Base-by-base conservation (phyloP, 2,888 invertebrate species). In the Amphipyra tragopoginis region DNA sequence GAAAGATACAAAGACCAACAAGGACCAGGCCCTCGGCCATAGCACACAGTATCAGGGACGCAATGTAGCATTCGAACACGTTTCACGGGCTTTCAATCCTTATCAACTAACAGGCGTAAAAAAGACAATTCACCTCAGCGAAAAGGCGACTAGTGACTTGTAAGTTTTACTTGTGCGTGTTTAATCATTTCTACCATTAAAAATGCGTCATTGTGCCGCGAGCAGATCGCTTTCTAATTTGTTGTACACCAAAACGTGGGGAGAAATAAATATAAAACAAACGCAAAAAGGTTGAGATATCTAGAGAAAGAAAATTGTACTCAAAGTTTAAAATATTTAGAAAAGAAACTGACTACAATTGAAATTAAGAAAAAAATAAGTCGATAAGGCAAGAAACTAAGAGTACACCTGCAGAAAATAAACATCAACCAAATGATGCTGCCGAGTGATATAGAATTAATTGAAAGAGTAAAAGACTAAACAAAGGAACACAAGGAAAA, bases 151-250 rank as follows among this genome's bases (percentile, higher is more conserved):
- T 29, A 43, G 15, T 43, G 43, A 43, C 4, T 10, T 43, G 21
- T 5, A 43, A 43, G 21, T 43, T 43, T 43, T 21, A 43, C 43
- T 21, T 43, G 43, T 43, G 43, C 43, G 43, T 43, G 43, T 15
- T 43, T 43, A 11, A 21, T 15, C 5, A 43, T 21, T 6, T 36
- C 36, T 10, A 21, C 43, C 4, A 21, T 15, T 36, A 11, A 36
- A 8, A 29, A 36, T 36, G 10, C 36, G 36, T 36, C 36, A 10
- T 8, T 1, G 1, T 10, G 10, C 7, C 21, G 21, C 1, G 21
- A 21, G 3, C 21, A 21, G 21, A 21, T 21, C 21, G 21, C 21
- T 1, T 29, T 29, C 29, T 5, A 29, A 29, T 29, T 29, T 29
- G 3, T 5, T 29, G 29, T 29, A 5, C 5, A 29, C 29, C 3